Evolutionary conservation across 2,113 vertebrate species (phyloP).

Genomic region (Tylochromis polylepis): DNA sequence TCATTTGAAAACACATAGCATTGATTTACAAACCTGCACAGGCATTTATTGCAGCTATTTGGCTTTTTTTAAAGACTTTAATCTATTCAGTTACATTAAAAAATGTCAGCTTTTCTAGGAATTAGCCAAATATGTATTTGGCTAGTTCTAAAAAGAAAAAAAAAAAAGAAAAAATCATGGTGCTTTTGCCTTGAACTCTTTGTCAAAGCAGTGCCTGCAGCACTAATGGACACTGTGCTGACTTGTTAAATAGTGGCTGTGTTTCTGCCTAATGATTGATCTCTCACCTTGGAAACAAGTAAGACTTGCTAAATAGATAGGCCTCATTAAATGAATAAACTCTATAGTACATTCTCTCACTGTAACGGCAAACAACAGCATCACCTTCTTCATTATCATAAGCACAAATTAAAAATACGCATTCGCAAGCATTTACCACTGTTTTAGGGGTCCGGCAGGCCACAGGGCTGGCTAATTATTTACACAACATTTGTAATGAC

Average conservation of each 20-base stretch:
- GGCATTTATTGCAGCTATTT: background rate
- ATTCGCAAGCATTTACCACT: background rate
- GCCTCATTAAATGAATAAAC: slow-evolving; percentile 35
- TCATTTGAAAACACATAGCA: background rate
- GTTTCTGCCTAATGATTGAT: slow-evolving; percentile 28
- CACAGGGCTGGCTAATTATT: background rate
- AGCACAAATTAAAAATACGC: background rate
- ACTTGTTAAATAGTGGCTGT: background rate
- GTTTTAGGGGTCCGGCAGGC: background rate
- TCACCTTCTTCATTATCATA: background rate
- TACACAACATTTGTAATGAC: background rate
- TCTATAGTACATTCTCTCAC: slow-evolving; percentile 1
- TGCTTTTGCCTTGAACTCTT: background rate
- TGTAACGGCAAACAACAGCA: slow-evolving; percentile 16
- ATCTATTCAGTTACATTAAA: background rate
- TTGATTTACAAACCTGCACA: background rate
- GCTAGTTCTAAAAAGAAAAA: background rate
- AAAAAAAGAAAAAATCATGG: background rate
- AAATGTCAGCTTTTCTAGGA: background rate
- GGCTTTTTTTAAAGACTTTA: background rate
- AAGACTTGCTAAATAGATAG: slow-evolving; percentile 32
- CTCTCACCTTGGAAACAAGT: slow-evolving; percentile 30
- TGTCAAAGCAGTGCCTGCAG: background rate
- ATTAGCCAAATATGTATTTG: background rate
- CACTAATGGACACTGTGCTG: background rate